These are phyloP conservation scores for Brachionus koreanus DNA, from an alignment of 1,140 invertebrate species.

Conservation along the genomic window DNA sequence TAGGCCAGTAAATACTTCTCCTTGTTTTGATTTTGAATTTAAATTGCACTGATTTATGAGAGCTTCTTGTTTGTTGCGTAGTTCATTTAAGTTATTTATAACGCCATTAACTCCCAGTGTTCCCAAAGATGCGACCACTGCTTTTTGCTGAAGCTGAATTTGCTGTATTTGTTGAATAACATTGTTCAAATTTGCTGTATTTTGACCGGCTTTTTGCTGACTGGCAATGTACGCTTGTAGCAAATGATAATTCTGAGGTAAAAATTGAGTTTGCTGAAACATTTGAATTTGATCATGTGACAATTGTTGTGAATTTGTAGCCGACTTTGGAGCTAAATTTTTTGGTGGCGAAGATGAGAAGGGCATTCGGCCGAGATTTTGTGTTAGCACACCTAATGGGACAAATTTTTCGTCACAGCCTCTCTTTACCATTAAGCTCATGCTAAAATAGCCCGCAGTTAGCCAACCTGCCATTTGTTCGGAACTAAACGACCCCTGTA, in stretches of 20 bases:
- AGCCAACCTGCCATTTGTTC: constrained; percentile 44
- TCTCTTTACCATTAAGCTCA: constrained; percentile 27
- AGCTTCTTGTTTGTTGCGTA: constrained; percentile 9
- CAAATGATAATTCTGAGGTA: constrained; percentile 32
- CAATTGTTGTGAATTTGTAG: neutral
- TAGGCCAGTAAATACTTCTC: neutral
- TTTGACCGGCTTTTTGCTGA: constrained; percentile 13
- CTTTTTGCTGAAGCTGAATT: constrained; percentile 36
- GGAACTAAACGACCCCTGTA: constrained; percentile 30
- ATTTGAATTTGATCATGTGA: neutral
- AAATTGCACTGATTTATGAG: neutral
- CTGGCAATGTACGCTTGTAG: neutral
- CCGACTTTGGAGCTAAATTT: neutral
- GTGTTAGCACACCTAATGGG: neutral
- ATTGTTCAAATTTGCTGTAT: neutral
- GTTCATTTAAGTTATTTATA: neutral
- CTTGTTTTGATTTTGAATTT: neutral
- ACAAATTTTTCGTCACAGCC: constrained; percentile 27
- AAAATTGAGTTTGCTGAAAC: constrained; percentile 22
- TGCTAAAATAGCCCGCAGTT: constrained; percentile 37
- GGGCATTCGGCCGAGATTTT: constrained; percentile 12
- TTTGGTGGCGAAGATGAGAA: neutral
- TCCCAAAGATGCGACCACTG: neutral
- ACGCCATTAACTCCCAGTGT: neutral
- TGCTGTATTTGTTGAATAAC: constrained; percentile 37